Evolutionary conservation across 2,888 invertebrate species (phyloP), one percentile per base, ranked within the genome.

Genomic region (Epistrophella euchroma): DNA sequence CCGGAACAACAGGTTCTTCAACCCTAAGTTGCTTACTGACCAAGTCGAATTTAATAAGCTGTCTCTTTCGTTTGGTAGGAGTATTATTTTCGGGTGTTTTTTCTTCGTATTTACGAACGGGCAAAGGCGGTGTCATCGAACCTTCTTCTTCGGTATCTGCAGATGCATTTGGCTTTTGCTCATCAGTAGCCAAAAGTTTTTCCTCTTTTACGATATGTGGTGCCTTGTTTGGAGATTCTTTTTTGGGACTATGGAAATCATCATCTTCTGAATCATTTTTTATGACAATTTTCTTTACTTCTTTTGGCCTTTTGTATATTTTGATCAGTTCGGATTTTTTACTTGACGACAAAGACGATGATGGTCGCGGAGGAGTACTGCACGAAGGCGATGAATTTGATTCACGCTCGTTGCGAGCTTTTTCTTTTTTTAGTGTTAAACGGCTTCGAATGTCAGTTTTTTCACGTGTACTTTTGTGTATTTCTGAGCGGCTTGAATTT

Each of bases 191-290:
- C 4, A 19, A 32, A 15, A 9, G 0, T n/a, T 56, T 73, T 52
- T 73, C 80, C 19, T 76, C 73, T 22, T 83, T 80, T 7, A 5
- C 35, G 35, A 74, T 62, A 60, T 71, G 76, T 32, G 32, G 9
- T 52, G 32, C 19, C 62, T 81, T 84, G 17, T 7, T 78, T 2
- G 52, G 10, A 17, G 82, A 83, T 11, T 81, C 83, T 58, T 90
- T 90, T 43, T 89, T 89, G 9, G 88, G 85, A 25, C 88, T 89
- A 50, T 88, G 88, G 2, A 89, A 64, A 71, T 90, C 56, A 92
- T 93, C 88, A 91, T 90, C 92, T 91, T 94, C 88, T 90, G 93
- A 87, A 92, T 94, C 89, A 93, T 93, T 94, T 92, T 93, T 89
- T 50, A 91, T 91, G 10, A 92, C 91, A 15, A 91, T 90, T 80